phyloP scores from a whole-genome alignment of 1,140 invertebrate genomes.

The Drosophila gunungcola region DNA sequence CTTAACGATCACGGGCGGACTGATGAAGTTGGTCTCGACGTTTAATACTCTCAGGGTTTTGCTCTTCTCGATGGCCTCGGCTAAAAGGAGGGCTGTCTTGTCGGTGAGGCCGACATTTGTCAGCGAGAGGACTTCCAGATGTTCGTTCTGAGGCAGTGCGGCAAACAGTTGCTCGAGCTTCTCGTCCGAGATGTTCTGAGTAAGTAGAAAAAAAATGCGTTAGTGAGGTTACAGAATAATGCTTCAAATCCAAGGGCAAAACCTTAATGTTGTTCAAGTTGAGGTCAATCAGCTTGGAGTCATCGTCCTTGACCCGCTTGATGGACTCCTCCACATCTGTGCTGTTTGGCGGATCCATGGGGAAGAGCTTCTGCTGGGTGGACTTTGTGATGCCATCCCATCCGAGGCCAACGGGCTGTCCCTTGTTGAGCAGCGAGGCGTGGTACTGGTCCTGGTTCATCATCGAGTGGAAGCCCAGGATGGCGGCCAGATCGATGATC shows the following conservation, averaged over 20 bases:
- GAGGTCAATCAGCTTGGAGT: constrained; percentile 93
- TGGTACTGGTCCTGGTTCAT: constrained; percentile 99
- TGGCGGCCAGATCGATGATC: constrained; percentile 99
- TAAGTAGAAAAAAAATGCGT: neutral
- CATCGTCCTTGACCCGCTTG: constrained; percentile 94
- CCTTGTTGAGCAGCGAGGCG: constrained; percentile 96
- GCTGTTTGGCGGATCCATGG: constrained; percentile 96
- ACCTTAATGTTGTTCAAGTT: constrained; percentile 99
- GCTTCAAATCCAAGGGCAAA: neutral
- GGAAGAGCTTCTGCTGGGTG: constrained; percentile 95
- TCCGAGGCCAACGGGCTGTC: constrained; percentile 93
- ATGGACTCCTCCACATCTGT: constrained; percentile 97
- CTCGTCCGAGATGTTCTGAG: constrained; percentile 97
- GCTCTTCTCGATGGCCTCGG: constrained; percentile 94
- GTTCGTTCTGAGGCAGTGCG: constrained; percentile 94
- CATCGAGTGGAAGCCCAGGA: constrained; percentile 99
- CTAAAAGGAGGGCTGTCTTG: constrained; percentile 92
- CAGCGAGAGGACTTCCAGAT: constrained; percentile 95
- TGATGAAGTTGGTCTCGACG: constrained; percentile 98
- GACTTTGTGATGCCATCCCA: constrained; percentile 98
- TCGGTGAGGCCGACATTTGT: constrained; percentile 97
- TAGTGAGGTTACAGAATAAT: neutral
- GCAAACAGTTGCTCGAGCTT: constrained; percentile 96
- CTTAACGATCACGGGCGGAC: constrained; percentile 92
- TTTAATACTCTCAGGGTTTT: constrained; percentile 95